Evolutionary conservation across 2,797 vertebrate species (phyloP).

Genomic region (Pogoniulus pusillus): DNA sequence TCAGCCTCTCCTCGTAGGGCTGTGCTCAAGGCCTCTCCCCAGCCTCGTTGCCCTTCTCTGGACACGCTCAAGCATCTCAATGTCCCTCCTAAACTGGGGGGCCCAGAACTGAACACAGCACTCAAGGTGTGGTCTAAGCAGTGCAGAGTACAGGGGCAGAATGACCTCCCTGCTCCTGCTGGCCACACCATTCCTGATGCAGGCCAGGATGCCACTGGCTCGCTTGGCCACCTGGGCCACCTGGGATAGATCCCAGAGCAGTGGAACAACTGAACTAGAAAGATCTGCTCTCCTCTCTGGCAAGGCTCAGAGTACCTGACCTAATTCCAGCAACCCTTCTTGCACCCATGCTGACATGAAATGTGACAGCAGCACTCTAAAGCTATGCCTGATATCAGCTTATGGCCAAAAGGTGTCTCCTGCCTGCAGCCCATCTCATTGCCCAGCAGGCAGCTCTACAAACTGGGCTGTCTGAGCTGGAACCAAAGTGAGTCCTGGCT

Average conservation of each 20-base stretch:
- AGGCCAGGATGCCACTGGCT: no score
- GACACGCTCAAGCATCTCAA: no score
- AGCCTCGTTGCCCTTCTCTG: no score
- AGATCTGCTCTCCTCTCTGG: conserved; percentile 11
- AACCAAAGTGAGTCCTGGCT: conserved; percentile 19
- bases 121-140: no score
- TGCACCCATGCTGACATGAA: not conserved
- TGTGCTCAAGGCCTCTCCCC: no score
- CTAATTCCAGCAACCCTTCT: conserved; percentile 1
- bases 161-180: no score
- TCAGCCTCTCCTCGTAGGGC: no score
- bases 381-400: not conserved
- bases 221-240: no score
- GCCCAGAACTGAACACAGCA: no score
- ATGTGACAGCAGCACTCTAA: conserved; percentile 30
- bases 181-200: no score
- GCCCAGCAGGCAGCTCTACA: not conserved
- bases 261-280: conserved; percentile 9
- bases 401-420: not conserved
- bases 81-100: no score
- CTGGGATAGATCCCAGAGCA: not conserved
- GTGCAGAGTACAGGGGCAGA: no score
- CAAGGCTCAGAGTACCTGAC: not conserved
- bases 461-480: not conserved
- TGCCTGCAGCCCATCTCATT: not conserved